A percentile compares a stretch with the other conserved stretches of the same genome.
Evolutionary conservation across 2,797 vertebrate genomes (phyloP).

Genomic region (Psittacula echo): DNA sequence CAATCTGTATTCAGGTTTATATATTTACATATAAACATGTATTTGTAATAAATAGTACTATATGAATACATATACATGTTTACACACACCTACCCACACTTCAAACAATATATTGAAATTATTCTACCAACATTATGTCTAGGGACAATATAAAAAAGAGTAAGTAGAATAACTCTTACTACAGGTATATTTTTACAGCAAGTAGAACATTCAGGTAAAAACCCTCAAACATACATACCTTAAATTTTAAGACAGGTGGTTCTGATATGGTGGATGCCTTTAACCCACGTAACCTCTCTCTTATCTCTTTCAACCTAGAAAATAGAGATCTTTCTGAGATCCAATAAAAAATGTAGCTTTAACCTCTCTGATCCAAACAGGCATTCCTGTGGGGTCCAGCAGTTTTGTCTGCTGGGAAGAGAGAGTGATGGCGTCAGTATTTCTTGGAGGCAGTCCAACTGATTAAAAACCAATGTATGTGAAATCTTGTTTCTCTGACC

Average conservation of each 20-base stretch:
- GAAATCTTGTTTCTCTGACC: not conserved
- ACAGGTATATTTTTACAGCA: not conserved
- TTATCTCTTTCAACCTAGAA: constrained; percentile 89
- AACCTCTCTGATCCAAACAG: constrained; percentile 51
- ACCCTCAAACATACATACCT: constrained; percentile 78
- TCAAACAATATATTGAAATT: no score
- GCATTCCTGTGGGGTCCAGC: constrained; percentile 16
- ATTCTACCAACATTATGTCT: no score
- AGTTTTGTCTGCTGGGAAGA: constrained; percentile 44
- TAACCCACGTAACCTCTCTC: constrained; percentile 87
- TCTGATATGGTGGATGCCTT: constrained; percentile 84
- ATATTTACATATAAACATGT: not conserved
- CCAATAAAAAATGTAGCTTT: constrained; percentile 37
- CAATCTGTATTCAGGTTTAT: not conserved
- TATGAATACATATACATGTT: not conserved
- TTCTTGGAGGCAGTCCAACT: not conserved
- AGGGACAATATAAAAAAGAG: no score
- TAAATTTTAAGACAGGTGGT: constrained; percentile 93
- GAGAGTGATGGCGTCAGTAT: not conserved
- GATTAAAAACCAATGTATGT: not conserved
- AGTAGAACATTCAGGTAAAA: not conserved
- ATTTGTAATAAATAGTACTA: not conserved
- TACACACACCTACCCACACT: not conserved
- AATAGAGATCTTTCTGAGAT: constrained; percentile 64
- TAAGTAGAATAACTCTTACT: no score